Evolutionary conservation across 2,888 invertebrate genomes (phyloP), one percentile per base, ranked within the genome.

Genomic region (Leptarthrus brevirostris): DNA sequence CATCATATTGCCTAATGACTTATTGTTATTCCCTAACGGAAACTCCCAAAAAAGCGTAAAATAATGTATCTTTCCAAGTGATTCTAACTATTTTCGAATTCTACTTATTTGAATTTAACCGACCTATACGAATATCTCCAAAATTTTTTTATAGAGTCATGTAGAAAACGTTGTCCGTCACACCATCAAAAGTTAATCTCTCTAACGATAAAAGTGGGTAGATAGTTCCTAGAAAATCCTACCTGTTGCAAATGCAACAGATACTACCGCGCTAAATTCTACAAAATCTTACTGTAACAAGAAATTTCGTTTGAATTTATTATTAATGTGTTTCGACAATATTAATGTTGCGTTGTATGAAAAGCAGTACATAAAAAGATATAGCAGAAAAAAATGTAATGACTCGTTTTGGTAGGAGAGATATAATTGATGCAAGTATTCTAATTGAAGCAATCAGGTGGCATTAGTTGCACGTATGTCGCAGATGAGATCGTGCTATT

Each of bases 181-280:
- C n/a, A 12, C n/a, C n/a, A 12, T 40, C 40, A 40, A n/a, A 40
- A 12, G 40, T 12, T 40, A 40, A 40, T 40, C 40, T 40, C n/a
- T 40, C n/a, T 40, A 40, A 40, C n/a, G 40, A 40, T 40, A 8
- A 26, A 66, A 26, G 69, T 69, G 69, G 69, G 69, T 30, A 69
- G 34, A 4, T 2, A 52, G 69, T 69, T 52, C 52, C 34, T 69
- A 52, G 69, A 69, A 52, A 69, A 69, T 49, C 69, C 69, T 69
- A 69, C 69, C 69, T 69, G 52, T 34, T 24, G 26, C 16, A 64
- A 12, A 22, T 20, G 16, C 14, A 16, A 20, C 44, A 16, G 44
- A n/a, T 64, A 24, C 64, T 20, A 3, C 14, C 18, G 58, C 36
- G 8, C 34, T n/a, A 20, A 20, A 36, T 61, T 40, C 30, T 30